Percentiles rank a stretch among this genome's conserved stretches.
Evolutionary conservation across 1,140 invertebrate species (phyloP).

Genomic region (Chrysoperla carnea): DNA sequence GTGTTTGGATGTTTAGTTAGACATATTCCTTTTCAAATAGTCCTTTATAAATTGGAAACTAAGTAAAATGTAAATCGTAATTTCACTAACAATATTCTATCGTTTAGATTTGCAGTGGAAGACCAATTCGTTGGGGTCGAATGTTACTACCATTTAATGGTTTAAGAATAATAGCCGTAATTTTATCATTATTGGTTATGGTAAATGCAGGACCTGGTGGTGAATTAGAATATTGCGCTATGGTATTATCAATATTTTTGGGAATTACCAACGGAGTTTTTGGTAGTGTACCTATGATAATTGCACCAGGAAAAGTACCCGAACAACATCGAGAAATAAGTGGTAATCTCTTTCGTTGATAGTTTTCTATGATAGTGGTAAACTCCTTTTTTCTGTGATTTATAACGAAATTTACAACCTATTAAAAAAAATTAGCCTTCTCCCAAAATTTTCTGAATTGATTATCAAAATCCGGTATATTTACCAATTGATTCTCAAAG

Average conservation of each 20-base stretch:
- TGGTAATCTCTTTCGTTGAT: slow-evolving; percentile 28
- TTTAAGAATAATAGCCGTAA: background rate
- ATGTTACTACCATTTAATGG: background rate
- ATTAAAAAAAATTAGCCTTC: no score
- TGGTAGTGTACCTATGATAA: slow-evolving; percentile 80
- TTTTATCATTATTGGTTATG: background rate
- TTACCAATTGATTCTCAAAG: no score
- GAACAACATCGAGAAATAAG: slow-evolving; percentile 59
- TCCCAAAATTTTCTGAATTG: no score
- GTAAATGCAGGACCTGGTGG: background rate
- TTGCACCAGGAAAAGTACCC: slow-evolving; percentile 64
- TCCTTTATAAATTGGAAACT: no score
- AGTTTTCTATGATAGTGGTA: slow-evolving; percentile 5
- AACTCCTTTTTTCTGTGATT: background rate
- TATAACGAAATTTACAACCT: background rate
- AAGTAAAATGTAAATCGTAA: no score
- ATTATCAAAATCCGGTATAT: no score
- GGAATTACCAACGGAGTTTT: slow-evolving; percentile 75
- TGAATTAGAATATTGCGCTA: slow-evolving; percentile 25
- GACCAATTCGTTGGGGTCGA: background rate
- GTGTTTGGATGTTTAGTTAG: no score
- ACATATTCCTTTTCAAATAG: no score
- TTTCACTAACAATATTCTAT: no score
- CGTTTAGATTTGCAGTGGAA: background rate
- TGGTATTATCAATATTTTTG: slow-evolving; percentile 53